Evolutionary conservation across 2,797 vertebrate species (phyloP).

Genomic region (Sebastes minor): DNA sequence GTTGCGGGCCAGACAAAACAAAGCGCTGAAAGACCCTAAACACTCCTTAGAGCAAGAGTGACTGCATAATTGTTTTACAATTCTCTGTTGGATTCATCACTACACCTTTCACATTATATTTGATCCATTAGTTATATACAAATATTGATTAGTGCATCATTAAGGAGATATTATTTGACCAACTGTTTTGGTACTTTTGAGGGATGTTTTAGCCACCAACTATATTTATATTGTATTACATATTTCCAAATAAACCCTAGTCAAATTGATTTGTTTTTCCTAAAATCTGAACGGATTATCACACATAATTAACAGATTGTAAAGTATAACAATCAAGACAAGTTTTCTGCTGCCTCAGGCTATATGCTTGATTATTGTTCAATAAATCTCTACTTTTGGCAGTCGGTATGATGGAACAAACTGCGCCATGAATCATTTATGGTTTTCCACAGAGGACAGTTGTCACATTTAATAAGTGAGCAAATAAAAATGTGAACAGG

Average conservation of each 20-base stretch:
- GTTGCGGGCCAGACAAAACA: not conserved
- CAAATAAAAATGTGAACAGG: not conserved
- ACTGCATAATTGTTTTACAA: not conserved
- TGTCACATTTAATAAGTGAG: conserved; percentile 18
- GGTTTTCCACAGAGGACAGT: not conserved
- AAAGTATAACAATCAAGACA: not conserved
- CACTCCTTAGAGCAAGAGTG: not conserved
- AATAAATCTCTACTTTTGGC: not conserved
- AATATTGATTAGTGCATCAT: not conserved
- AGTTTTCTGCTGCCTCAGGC: not conserved
- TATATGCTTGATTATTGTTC: not conserved
- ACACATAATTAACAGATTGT: not conserved
- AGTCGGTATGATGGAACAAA: not conserved
- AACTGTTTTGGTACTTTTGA: not conserved
- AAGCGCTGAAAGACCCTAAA: not conserved
- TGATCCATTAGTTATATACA: not conserved
- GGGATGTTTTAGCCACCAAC: not conserved
- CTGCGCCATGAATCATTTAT: conserved; percentile 4
- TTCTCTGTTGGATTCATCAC: not conserved
- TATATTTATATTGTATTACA: not conserved
- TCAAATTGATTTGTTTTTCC: not conserved
- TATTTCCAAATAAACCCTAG: not conserved
- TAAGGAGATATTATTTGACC: not conserved
- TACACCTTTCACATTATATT: not conserved
- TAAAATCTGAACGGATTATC: not conserved